A percentile compares a stretch with the other conserved stretches of the same genome.
Conservation (phyloP, 2,797 vertebrate genomes). For the Eupleurogrammus muticus region DNA sequence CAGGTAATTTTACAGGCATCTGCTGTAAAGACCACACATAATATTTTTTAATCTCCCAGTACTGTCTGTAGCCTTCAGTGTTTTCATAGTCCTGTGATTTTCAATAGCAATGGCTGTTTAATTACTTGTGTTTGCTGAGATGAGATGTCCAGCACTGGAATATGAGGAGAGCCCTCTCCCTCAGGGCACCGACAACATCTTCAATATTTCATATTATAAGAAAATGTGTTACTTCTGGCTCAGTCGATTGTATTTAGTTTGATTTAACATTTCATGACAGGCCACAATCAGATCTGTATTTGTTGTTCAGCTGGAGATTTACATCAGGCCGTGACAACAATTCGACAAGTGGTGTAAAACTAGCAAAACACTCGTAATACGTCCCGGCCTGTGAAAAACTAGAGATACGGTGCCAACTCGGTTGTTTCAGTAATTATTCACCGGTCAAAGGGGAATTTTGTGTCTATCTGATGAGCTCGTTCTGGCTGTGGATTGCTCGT, state of each 20-base stretch:
- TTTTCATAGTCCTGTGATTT: conserved; percentile 28
- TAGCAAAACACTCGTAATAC: conserved; percentile 48
- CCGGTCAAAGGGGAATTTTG: conserved; percentile 63
- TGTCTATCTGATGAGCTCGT: conserved; percentile 52
- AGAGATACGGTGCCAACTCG: conserved; percentile 37
- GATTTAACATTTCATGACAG: conserved; percentile 66
- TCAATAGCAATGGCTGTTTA: conserved; percentile 42
- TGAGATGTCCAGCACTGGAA: conserved; percentile 50
- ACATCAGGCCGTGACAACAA: conserved; percentile 43
- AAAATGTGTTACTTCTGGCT: conserved; percentile 66
- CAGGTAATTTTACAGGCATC: not conserved
- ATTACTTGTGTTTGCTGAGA: conserved; percentile 57
- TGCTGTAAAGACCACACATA: conserved; percentile 2
- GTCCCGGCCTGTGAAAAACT: conserved; percentile 52
- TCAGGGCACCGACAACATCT: conserved; percentile 30
- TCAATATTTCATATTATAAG: conserved; percentile 75
- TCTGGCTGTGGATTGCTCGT: conserved; percentile 50
- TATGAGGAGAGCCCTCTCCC: conserved; percentile 36
- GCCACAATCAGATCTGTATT: conserved; percentile 50
- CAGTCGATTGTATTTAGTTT: conserved; percentile 58
- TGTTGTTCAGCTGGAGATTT: conserved; percentile 48
- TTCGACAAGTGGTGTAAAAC: conserved; percentile 51
- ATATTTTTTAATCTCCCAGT: not conserved
- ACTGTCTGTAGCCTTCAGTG: not conserved
- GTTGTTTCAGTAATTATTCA: conserved; percentile 71